Conservation (phyloP, 2,888 invertebrate genomes). For the Chaetoderma sp. region DNA sequence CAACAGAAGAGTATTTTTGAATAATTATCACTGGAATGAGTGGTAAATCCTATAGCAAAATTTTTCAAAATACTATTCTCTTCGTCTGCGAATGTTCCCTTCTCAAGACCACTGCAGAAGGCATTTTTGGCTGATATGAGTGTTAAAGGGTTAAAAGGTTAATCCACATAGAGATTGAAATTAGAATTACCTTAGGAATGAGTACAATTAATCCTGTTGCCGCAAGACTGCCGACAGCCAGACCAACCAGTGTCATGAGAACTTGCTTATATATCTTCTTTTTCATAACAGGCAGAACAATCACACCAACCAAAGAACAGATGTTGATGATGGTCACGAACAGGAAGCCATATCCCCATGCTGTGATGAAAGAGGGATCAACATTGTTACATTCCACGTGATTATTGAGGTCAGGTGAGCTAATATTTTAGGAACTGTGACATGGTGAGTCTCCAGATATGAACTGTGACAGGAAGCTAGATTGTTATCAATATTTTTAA, state of each 20-base stretch:
- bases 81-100: neutral
- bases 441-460: no score
- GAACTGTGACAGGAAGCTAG: no score
- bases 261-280: constrained; percentile 73
- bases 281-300: constrained; percentile 74
- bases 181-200: constrained; percentile 73
- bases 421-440: no score
- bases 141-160: no score
- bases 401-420: no score
- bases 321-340: constrained; percentile 75
- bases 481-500: no score
- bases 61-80: neutral
- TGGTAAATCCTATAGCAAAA: neutral
- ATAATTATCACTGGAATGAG: no score
- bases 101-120: no score
- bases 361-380: no score
- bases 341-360: constrained; percentile 75
- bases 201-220: constrained; percentile 75
- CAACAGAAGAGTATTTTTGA: no score
- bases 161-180: neutral
- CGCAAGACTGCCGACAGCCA: constrained; percentile 75
- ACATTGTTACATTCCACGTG: no score
- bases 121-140: no score
- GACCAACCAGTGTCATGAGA: constrained; percentile 73
- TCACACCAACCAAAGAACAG: constrained; percentile 74